phyloP scores from a whole-genome alignment of 1,140 invertebrate genomes.

The Gonatopus flavifemur region DNA sequence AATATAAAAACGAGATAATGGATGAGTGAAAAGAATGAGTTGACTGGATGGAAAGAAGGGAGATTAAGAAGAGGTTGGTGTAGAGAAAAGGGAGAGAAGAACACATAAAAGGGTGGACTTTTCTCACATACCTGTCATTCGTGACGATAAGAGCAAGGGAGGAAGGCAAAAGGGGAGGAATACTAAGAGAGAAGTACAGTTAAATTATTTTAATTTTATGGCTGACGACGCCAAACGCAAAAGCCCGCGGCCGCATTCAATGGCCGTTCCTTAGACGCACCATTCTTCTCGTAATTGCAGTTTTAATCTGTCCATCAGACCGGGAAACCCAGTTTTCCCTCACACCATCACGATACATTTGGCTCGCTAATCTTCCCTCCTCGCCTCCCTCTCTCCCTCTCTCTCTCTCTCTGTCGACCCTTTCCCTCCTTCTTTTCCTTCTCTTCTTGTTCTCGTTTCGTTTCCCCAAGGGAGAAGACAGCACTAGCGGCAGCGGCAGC shows the following conservation, averaged over 20 bases:
- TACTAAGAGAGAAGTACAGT: constrained; percentile 5
- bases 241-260: constrained; percentile 24
- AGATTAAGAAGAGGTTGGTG: too few species aligned
- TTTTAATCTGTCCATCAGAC: constrained; percentile 41
- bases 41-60: not conserved
- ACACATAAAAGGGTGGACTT: too few species aligned
- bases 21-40: not conserved
- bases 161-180: constrained; percentile 2
- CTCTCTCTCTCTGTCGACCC: not conserved
- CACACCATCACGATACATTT: constrained; percentile 19
- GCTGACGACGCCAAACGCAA: too few species aligned
- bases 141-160: too few species aligned
- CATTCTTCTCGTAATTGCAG: constrained; percentile 45
- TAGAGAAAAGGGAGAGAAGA: too few species aligned
- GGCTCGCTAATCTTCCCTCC: constrained; percentile 16
- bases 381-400: not conserved
- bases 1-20: not conserved
- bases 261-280: constrained; percentile 28
- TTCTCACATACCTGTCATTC: too few species aligned
- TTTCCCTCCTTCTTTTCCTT: not conserved
- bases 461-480: too few species aligned
- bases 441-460: not conserved
- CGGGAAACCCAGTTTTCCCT: constrained; percentile 30
- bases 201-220: constrained; percentile 44
- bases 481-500: not conserved